A percentile compares a stretch with the other conserved stretches of the same genome.
phyloP scores from a whole-genome alignment of 2,113 vertebrate species.

The Oriolus oriolus region DNA sequence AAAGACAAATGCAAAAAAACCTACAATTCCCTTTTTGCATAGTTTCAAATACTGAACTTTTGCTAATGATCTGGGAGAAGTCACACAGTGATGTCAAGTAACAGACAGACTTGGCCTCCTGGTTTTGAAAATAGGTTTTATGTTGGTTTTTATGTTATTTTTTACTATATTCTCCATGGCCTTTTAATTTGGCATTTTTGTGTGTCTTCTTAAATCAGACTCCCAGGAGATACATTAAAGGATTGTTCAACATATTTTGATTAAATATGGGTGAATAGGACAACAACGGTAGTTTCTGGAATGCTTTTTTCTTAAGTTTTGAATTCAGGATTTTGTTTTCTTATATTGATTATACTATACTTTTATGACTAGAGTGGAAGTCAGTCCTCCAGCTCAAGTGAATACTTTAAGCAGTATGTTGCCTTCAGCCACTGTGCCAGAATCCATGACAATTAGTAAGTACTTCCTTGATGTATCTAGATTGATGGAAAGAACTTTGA shows the following conservation, averaged over 20 bases:
- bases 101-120: not conserved
- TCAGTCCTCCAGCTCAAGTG: conserved; percentile 67
- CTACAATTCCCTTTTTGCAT: not conserved
- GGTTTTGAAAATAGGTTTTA: not conserved
- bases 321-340: not conserved
- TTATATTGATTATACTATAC: not conserved
- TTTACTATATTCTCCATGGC: not conserved
- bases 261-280: not conserved
- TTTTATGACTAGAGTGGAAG: conserved; percentile 78
- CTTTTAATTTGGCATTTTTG: not conserved
- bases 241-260: not conserved
- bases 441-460: conserved; percentile 95
- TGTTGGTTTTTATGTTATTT: not conserved
- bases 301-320: not conserved
- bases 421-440: conserved; percentile 79
- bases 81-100: not conserved
- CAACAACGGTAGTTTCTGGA: not conserved
- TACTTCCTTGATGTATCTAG: conserved; percentile 18
- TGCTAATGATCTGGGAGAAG: not conserved
- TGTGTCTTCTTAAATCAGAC: not conserved
- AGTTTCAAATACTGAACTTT: not conserved
- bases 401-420: conserved; percentile 68
- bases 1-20: not conserved
- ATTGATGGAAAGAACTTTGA: not conserved
- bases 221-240: not conserved